Conservation (phyloP, 2,113 vertebrate genomes). For the Macquaria ambigua region DNA sequence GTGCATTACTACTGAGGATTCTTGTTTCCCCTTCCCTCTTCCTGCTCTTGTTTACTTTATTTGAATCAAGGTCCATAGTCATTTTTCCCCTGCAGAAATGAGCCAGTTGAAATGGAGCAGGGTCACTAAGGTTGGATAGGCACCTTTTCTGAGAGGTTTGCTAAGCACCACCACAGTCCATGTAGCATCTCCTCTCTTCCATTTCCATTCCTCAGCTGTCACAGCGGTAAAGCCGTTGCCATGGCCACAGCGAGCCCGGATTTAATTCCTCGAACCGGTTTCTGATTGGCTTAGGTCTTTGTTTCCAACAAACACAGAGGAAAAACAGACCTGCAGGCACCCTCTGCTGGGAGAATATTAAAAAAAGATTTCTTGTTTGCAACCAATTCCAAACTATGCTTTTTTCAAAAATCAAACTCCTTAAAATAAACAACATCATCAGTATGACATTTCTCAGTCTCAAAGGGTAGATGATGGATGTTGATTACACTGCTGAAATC, state of each 20-base stretch:
- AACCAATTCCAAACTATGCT: neutral
- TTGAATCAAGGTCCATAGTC: neutral
- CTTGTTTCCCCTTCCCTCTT: neutral
- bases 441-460: neutral
- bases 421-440: neutral
- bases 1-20: neutral
- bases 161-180: conserved; percentile 18
- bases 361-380: neutral
- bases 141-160: conserved; percentile 39
- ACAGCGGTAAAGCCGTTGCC: conserved; percentile 82
- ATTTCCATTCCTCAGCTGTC: conserved; percentile 74
- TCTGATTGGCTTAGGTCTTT: conserved; percentile 69
- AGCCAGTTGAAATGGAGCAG: neutral
- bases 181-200: conserved; percentile 62
- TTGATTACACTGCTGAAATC: conserved; percentile 28
- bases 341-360: conserved; percentile 61
- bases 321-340: conserved; percentile 48
- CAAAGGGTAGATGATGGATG: conserved; percentile 2
- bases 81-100: conserved; percentile 5
- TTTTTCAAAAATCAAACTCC: neutral
- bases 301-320: conserved; percentile 21
- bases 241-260: conserved; percentile 76
- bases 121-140: neutral
- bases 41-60: conserved; percentile 1
- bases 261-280: conserved; percentile 73